Evolutionary conservation across 2,113 vertebrate genomes (phyloP).

Genomic region (Tympanuchus pallidicinctus): DNA sequence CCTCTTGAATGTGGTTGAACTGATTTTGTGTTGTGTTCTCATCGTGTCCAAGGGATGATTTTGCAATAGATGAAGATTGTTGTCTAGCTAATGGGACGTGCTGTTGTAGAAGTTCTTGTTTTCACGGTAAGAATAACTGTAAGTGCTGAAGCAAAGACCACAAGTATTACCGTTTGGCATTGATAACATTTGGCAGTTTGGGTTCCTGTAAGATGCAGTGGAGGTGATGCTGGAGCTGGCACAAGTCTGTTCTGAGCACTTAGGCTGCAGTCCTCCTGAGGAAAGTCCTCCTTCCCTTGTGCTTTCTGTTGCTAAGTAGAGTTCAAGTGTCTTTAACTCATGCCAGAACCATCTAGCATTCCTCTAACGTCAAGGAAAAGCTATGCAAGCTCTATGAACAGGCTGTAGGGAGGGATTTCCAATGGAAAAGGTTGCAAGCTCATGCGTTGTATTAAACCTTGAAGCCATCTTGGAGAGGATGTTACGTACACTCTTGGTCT

Average conservation of each 20-base stretch:
- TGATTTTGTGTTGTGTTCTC: neutral
- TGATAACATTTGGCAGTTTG: neutral
- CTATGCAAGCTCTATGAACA: neutral
- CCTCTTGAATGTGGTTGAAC: neutral
- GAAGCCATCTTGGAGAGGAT: neutral
- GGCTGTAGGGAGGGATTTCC: neutral
- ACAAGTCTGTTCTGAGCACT: neutral
- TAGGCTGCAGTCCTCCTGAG: neutral
- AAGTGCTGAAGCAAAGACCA: neutral
- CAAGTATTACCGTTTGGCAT: accelerated
- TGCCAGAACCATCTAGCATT: neutral
- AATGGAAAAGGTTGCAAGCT: neutral
- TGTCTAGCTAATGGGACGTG: neutral
- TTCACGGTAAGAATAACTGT: neutral
- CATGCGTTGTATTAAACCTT: neutral
- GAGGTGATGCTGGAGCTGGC: neutral
- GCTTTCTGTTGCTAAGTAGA: neutral
- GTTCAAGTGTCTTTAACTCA: neutral
- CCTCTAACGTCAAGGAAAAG: neutral
- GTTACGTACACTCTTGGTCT: neutral
- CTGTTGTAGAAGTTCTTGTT: neutral
- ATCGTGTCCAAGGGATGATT: neutral
- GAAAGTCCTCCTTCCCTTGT: neutral
- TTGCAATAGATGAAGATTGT: neutral
- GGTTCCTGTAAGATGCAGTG: accelerated